These are phyloP conservation scores for Leucoraja ocellata DNA, from an alignment of 2,797 vertebrate genomes.

Conservation along the genomic window DNA sequence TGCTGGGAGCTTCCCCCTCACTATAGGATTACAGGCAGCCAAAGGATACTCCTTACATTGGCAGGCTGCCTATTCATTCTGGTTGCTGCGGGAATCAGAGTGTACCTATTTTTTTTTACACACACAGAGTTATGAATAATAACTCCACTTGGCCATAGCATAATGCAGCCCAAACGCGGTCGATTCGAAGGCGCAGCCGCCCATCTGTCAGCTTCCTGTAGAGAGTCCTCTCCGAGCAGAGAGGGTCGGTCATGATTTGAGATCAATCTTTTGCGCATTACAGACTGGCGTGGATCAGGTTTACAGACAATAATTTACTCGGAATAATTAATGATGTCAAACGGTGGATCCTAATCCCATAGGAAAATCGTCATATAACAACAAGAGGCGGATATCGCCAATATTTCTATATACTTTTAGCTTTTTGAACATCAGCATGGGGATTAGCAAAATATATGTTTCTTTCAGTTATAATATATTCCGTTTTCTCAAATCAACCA, in stretches of 20 bases:
- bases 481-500: not conserved
- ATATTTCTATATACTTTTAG: not conserved
- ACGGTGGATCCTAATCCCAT: not conserved
- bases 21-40: conserved; percentile 7
- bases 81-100: conserved; percentile 27
- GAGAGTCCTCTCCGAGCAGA: conserved; percentile 37
- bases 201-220: conserved; percentile 50
- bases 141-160: conserved; percentile 20
- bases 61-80: conserved; percentile 23
- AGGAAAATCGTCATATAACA: not conserved
- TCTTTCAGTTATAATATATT: not conserved
- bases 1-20: conserved; percentile 8
- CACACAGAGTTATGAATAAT: conserved; percentile 24
- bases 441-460: not conserved
- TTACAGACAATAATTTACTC: conserved; percentile 34
- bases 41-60: conserved; percentile 1
- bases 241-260: conserved; percentile 42
- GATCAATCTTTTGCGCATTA: conserved; percentile 38
- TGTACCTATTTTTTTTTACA: not conserved
- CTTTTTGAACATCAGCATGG: not conserved
- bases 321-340: conserved; percentile 32
- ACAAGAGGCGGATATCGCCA: not conserved
- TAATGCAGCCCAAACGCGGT: conserved; percentile 25
- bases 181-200: conserved; percentile 45
- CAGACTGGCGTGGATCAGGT: conserved; percentile 14